Percentiles rank a stretch among this genome's conserved stretches.
These are phyloP conservation scores for Eira barbara DNA, from an alignment of 2,113 vertebrate species.

Conservation along the genomic window DNA sequence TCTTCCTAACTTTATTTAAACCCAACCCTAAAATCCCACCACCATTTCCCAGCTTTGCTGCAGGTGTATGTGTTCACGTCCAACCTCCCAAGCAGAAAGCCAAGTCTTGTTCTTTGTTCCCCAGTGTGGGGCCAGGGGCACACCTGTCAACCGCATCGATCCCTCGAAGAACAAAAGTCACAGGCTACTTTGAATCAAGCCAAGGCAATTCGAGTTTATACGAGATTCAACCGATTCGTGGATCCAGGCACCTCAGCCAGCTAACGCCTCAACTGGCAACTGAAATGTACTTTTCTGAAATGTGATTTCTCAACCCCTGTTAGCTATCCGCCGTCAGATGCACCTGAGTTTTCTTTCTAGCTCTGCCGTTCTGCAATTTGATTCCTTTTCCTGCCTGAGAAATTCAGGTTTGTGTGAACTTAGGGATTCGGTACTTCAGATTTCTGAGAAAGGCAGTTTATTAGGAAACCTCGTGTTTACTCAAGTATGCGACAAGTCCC, in stretches of 20 bases:
- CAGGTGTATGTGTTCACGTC: too few relatives aligned
- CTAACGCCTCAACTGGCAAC: not conserved
- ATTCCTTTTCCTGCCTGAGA: constrained; percentile 19
- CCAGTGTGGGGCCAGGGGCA: not conserved
- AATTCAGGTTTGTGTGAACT: constrained; percentile 19
- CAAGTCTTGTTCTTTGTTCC: not conserved
- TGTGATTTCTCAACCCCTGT: not conserved
- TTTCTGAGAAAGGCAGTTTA: constrained; percentile 54
- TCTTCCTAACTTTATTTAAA: not conserved
- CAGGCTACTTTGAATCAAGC: not conserved
- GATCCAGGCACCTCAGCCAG: not conserved
- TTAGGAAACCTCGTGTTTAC: constrained; percentile 52
- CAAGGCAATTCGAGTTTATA: not conserved
- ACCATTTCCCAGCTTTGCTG: not conserved
- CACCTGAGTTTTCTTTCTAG: not conserved
- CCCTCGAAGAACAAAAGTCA: not conserved
- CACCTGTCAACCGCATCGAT: not conserved
- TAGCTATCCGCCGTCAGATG: not conserved
- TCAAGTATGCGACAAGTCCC: not conserved
- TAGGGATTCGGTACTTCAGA: not conserved
- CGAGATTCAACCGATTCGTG: not conserved
- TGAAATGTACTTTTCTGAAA: not conserved
- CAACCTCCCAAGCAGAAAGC: not conserved
- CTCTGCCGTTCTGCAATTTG: not conserved
- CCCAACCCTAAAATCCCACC: not conserved